phyloP scores from a whole-genome alignment of 2,888 invertebrate species.

The Melanotus villosus region DNA sequence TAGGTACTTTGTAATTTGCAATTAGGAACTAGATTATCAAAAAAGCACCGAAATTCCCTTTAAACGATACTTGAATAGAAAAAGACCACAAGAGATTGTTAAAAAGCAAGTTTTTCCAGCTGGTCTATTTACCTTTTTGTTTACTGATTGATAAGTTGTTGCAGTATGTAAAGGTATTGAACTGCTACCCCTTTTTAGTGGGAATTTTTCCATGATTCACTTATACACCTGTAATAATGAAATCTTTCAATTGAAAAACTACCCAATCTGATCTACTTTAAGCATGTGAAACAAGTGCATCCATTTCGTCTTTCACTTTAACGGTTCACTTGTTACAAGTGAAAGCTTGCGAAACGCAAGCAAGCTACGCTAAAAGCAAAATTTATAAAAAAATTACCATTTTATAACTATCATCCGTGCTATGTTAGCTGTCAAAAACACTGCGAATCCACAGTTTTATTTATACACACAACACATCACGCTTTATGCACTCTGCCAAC shows the following conservation, averaged over 20 bases:
- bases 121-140: slow-evolving; percentile 71
- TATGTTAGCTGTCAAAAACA: slow-evolving; percentile 2
- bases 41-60: too few relatives aligned
- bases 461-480: slow-evolving; percentile 35
- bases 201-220: slow-evolving; percentile 79
- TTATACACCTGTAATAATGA: slow-evolving; percentile 55
- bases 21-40: too few relatives aligned
- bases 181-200: slow-evolving; percentile 73
- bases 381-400: slow-evolving; percentile 26
- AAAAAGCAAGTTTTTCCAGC: slow-evolving; percentile 14
- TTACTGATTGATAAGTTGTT: slow-evolving; percentile 74
- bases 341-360: slow-evolving; percentile 26
- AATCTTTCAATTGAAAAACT: slow-evolving; percentile 27
- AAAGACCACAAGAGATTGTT: background rate
- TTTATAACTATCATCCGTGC: slow-evolving; percentile 19
- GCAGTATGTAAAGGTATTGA: slow-evolving; percentile 70
- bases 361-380: background rate
- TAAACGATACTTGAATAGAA: background rate
- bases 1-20: too few relatives aligned
- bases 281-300: background rate
- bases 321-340: slow-evolving; percentile 17
- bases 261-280: slow-evolving; percentile 7
- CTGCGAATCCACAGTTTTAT: slow-evolving; percentile 12
- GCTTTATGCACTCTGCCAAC: slow-evolving; percentile 34
- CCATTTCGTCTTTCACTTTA: slow-evolving; percentile 35